phyloP scores from a whole-genome alignment of 2,888 invertebrate species.

The Stratiomys singularior region DNA sequence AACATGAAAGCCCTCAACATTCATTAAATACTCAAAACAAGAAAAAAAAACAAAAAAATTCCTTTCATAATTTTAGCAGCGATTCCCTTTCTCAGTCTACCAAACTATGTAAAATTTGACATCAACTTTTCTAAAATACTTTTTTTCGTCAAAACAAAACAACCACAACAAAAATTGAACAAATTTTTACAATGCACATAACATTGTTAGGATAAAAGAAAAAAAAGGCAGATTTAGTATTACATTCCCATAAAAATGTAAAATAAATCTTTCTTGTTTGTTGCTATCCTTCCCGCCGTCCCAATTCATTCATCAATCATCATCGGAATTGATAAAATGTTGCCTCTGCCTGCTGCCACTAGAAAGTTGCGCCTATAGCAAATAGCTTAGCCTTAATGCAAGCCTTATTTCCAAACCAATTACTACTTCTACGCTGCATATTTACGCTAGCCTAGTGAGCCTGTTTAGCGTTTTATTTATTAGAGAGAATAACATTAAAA shows the following conservation, averaged over 20 bases:
- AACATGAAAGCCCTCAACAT: background rate
- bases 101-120: constrained; percentile 25
- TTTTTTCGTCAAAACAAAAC: background rate
- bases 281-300: background rate
- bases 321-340: constrained; percentile 12
- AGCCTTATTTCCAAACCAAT: background rate
- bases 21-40: background rate
- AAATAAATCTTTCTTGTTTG: background rate
- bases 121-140: background rate
- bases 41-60: constrained; percentile 16
- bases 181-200: constrained; percentile 47
- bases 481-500: background rate
- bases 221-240: no score
- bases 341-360: constrained; percentile 39
- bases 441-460: constrained; percentile 26
- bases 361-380: constrained; percentile 4
- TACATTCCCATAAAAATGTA: background rate
- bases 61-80: constrained; percentile 46
- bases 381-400: constrained; percentile 3
- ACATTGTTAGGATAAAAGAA: constrained; percentile 38
- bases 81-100: constrained; percentile 25
- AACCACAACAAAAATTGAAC: background rate
- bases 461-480: background rate
- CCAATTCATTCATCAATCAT: constrained; percentile 5
- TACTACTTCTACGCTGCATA: constrained; percentile 5